Conservation (phyloP, 2,113 vertebrate species). For the Limanda limanda region DNA sequence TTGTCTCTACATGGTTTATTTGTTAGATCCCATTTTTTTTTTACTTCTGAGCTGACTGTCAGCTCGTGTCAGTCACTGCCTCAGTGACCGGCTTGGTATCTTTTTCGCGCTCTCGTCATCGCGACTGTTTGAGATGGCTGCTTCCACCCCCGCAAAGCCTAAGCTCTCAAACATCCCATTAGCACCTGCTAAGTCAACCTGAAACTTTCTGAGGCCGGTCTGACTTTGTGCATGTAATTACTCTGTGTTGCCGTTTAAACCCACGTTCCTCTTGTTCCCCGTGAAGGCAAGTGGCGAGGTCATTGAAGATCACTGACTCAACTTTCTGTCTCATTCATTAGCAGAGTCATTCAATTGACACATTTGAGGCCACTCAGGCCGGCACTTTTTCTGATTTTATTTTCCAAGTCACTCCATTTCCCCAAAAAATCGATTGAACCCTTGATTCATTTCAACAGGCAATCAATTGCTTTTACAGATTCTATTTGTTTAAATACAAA, state of each 20-base stretch:
- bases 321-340: slow-evolving; percentile 47
- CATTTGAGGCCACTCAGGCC: not conserved
- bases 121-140: slow-evolving; percentile 54
- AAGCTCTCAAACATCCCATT: slow-evolving; percentile 73
- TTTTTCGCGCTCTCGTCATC: slow-evolving; percentile 65
- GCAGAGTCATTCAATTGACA: slow-evolving; percentile 41
- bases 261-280: slow-evolving; percentile 45
- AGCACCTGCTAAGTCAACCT: slow-evolving; percentile 74
- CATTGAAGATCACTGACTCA: slow-evolving; percentile 61
- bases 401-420: not conserved
- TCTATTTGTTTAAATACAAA: slow-evolving; percentile 5
- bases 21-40: not conserved
- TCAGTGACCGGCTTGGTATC: slow-evolving; percentile 49
- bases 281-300: slow-evolving; percentile 52
- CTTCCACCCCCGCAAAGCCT: slow-evolving; percentile 58
- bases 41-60: slow-evolving; percentile 57
- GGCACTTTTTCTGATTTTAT: slow-evolving; percentile 10
- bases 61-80: slow-evolving; percentile 53
- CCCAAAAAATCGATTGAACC: not conserved
- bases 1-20: not conserved
- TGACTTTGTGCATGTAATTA: slow-evolving; percentile 74
- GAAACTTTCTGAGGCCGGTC: slow-evolving; percentile 66
- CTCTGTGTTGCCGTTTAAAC: slow-evolving; percentile 57
- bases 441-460: not conserved
- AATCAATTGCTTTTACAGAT: not conserved